A percentile compares a stretch with the other conserved stretches of the same genome.
phyloP scores from a whole-genome alignment of 2,113 vertebrate genomes.

The Jaculus jaculus region DNA sequence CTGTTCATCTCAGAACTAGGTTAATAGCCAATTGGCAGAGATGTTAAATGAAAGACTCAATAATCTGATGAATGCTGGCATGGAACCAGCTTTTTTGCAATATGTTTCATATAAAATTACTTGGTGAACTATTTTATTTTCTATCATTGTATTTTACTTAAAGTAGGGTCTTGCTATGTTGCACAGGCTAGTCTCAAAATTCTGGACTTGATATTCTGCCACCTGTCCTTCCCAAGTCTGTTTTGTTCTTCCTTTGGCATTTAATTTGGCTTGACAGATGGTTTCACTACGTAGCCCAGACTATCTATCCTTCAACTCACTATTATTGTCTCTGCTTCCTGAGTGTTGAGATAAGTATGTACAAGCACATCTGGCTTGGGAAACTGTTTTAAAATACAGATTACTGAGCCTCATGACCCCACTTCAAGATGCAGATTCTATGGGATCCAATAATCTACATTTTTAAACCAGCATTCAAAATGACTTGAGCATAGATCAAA shows the following conservation, averaged over 20 bases:
- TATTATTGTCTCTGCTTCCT: neutral
- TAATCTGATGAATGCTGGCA: conserved; percentile 32
- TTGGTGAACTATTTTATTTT: neutral
- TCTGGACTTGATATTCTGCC: neutral
- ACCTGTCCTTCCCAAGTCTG: neutral
- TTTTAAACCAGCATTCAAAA: conserved; percentile 12
- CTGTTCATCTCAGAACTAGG: conserved; percentile 27
- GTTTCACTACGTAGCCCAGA: neutral
- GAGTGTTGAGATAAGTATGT: neutral
- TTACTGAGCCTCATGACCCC: neutral
- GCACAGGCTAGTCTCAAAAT: neutral
- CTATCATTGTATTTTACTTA: neutral
- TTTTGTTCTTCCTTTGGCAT: neutral
- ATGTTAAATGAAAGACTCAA: conserved; percentile 17
- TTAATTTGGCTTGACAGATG: neutral
- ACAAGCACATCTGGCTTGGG: neutral
- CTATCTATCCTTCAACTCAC: neutral
- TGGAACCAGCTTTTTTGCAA: conserved; percentile 18
- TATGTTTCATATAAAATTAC: conserved; percentile 12
- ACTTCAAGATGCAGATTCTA: neutral
- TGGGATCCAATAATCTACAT: neutral
- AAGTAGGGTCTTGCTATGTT: neutral
- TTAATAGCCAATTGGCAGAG: conserved; percentile 46
- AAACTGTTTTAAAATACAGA: conserved; percentile 19
- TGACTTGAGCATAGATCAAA: neutral